Percentiles rank a stretch among this genome's conserved stretches.
Evolutionary conservation across 2,113 vertebrate genomes (phyloP).

Genomic region (Vulpes vulpes): DNA sequence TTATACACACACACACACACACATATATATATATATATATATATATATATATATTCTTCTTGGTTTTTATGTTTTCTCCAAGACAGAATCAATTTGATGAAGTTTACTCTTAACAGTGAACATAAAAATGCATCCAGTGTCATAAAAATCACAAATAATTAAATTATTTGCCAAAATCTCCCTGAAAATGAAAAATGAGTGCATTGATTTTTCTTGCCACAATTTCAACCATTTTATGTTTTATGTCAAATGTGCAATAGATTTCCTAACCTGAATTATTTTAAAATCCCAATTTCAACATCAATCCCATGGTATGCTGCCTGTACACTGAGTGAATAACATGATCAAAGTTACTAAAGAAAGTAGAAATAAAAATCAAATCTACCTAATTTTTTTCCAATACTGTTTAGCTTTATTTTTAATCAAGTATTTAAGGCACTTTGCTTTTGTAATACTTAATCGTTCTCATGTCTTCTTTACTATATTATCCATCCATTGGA

Average conservation of each 20-base stretch:
- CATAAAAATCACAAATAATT: background rate
- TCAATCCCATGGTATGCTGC: background rate
- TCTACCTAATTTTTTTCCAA: background rate
- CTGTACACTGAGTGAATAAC: background rate
- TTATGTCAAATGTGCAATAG: background rate
- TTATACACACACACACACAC: background rate
- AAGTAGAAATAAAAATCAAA: conserved; percentile 6
- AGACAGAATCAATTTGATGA: background rate
- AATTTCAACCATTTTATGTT: background rate
- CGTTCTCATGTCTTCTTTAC: background rate
- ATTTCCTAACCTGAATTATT: background rate
- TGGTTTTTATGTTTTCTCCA: background rate
- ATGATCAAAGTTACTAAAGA: conserved; percentile 16
- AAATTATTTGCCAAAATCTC: background rate
- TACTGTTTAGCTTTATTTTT: background rate
- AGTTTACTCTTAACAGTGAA: background rate
- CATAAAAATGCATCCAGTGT: background rate
- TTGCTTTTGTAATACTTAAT: background rate
- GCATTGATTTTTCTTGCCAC: background rate
- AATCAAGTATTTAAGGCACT: background rate
- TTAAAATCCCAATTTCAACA: background rate
- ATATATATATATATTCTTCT: background rate
- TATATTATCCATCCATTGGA: no score
- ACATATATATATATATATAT: background rate
- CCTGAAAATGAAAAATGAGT: background rate